These are phyloP conservation scores for Esox masquinongy DNA, from an alignment of 2,797 vertebrate species.

Conservation along the genomic window DNA sequence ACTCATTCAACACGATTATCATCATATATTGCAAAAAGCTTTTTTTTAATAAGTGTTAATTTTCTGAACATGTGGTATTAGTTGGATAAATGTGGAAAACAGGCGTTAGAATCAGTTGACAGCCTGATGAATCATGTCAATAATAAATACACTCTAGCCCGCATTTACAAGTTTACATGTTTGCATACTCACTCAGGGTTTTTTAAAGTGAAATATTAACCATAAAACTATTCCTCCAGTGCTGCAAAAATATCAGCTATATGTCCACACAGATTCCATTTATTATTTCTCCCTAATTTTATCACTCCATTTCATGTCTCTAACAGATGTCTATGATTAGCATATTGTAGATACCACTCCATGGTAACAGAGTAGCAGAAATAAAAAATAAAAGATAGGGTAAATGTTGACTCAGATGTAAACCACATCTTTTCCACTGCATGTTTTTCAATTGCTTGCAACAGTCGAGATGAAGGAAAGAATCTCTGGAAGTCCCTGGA, in stretches of 20 bases:
- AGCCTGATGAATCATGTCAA: not conserved
- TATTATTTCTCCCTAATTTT: not conserved
- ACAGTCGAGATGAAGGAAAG: not conserved
- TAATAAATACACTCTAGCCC: not conserved
- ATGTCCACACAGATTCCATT: not conserved
- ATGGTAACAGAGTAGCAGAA: constrained; percentile 51
- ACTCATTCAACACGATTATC: not conserved
- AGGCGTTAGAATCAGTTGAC: not conserved
- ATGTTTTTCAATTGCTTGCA: not conserved
- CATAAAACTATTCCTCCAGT: not conserved
- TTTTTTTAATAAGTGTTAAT: not conserved
- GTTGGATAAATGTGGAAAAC: not conserved
- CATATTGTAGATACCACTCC: constrained; percentile 29
- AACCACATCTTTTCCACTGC: not conserved
- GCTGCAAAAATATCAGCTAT: not conserved
- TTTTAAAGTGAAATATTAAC: not conserved
- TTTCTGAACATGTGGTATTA: not conserved
- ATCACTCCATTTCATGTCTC: constrained; percentile 11
- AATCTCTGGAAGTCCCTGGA: constrained; percentile 27
- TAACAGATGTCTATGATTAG: constrained; percentile 45
- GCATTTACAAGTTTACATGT: not conserved
- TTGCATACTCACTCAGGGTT: not conserved
- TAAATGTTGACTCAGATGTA: not conserved
- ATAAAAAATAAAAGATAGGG: constrained; percentile 13
- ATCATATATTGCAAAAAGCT: not conserved